Base-by-base conservation (phyloP, 1,140 invertebrate species). In the Pseudomyrmex gracilis region DNA sequence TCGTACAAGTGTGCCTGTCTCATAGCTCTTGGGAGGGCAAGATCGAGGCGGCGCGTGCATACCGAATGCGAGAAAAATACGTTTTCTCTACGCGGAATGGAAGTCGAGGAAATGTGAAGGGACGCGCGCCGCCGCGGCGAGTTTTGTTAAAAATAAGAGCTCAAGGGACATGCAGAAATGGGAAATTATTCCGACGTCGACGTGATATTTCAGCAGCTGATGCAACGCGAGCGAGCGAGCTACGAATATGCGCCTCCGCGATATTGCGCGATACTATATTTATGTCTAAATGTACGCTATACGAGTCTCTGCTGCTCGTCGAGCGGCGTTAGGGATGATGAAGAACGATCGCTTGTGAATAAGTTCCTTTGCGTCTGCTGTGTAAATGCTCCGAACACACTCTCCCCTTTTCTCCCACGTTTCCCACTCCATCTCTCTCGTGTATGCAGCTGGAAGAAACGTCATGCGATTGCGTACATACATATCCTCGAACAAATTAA, bases 91-190 rank as follows among this genome's bases (percentile, higher is more conserved):
- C 66, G 66, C 43, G 66, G 66, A 80, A 80, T 80, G 76, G 66
- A 70, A 80, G 76, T 71, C 76, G 76, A 49, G 76, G 66, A 80
- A 80, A 80, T 80, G 76, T 58, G 66, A 80, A 80, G 76, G 76
- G 76, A 80, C 53, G 63, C 53, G 63, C 53, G 64, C n/a, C 22
- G 66, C 53, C 66, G 73, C 61, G 66, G 53, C 20, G 76, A 71
- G 76, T 80, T 80, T 80, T 80, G 76, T 80, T 80, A 80, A 80
- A 80, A 80, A 80, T 80, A 80, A 80, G 76, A 80, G 66, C 76
- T 80, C 76, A 24, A 58, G 76, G 76, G 76, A 80, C 66, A 58
- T 34, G 76, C 55, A 80, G 64, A 80, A 80, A 80, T 80, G 76
- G 76, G 76, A 70, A 80, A 80, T 80, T 80, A 80, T 80, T 80